Percentiles rank a stretch among this genome's conserved stretches.
phyloP scores from a whole-genome alignment of 2,797 vertebrate genomes.

The Lophius americanus region DNA sequence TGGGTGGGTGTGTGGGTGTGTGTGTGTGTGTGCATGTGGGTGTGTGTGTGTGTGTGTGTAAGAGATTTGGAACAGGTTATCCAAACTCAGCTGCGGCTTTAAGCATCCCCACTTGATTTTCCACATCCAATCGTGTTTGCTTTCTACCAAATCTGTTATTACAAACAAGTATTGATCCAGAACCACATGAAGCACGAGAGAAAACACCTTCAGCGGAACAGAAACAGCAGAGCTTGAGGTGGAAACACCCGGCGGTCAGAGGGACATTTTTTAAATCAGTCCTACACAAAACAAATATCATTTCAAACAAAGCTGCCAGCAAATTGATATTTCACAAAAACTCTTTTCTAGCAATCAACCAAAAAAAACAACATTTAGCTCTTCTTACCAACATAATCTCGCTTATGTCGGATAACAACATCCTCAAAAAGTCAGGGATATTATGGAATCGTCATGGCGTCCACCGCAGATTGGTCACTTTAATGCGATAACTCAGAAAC shows the following conservation, averaged over 20 bases:
- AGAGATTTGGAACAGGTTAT: slow-evolving; percentile 23
- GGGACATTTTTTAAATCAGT: background rate
- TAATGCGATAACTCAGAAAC: no score
- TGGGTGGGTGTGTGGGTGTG: background rate
- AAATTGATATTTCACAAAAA: no score
- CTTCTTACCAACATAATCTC: no score
- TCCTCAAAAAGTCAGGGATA: no score
- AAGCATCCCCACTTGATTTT: slow-evolving; percentile 43
- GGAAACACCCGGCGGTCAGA: no score
- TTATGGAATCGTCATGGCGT: no score
- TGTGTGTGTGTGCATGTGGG: background rate
- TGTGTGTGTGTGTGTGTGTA: background rate
- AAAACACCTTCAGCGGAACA: background rate
- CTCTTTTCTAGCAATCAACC: no score
- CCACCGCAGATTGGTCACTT: no score
- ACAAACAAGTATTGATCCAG: slow-evolving; percentile 11
- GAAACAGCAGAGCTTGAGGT: background rate
- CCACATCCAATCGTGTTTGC: slow-evolving; percentile 42
- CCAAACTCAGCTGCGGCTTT: slow-evolving; percentile 57
- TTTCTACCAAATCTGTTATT: slow-evolving; percentile 26
- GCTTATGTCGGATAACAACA: no score
- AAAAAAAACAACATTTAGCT: no score
- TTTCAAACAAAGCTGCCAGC: no score
- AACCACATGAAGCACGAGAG: background rate
- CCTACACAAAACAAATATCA: background rate